Conservation (phyloP, 2,113 vertebrate species). For the Lanius ludovicianus region DNA sequence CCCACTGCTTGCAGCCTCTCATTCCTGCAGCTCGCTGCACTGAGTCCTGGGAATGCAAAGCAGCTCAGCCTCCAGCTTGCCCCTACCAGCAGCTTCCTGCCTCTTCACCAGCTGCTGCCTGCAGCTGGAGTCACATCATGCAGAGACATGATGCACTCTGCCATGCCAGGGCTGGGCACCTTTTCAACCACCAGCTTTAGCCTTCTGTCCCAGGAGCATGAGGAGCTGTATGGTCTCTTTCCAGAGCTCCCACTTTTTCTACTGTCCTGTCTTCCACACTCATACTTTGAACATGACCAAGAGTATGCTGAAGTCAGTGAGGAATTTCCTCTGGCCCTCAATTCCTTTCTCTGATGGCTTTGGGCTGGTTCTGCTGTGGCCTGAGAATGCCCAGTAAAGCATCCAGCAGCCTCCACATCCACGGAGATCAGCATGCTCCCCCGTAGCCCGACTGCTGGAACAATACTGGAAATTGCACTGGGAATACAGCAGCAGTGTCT, state of each 20-base stretch:
- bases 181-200: neutral
- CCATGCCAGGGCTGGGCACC: neutral
- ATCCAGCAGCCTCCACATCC: neutral
- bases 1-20: neutral
- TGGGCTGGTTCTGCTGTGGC: neutral
- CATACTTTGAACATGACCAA: neutral
- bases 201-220: neutral
- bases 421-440: neutral
- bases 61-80: neutral
- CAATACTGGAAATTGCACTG: neutral
- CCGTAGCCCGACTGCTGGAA: accelerated
- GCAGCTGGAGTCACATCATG: neutral
- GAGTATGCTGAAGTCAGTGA: neutral
- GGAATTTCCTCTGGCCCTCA: neutral
- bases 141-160: accelerated
- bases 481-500: neutral
- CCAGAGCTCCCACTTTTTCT: neutral
- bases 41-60: neutral
- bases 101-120: neutral
- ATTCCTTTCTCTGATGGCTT: neutral
- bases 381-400: neutral
- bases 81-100: neutral
- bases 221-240: neutral
- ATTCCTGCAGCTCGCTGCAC: accelerated
- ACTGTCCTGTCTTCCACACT: neutral